Evolutionary conservation across 2,888 invertebrate genomes (phyloP), one percentile per base, ranked within the genome.

Genomic region (Galerucella pusilla): DNA sequence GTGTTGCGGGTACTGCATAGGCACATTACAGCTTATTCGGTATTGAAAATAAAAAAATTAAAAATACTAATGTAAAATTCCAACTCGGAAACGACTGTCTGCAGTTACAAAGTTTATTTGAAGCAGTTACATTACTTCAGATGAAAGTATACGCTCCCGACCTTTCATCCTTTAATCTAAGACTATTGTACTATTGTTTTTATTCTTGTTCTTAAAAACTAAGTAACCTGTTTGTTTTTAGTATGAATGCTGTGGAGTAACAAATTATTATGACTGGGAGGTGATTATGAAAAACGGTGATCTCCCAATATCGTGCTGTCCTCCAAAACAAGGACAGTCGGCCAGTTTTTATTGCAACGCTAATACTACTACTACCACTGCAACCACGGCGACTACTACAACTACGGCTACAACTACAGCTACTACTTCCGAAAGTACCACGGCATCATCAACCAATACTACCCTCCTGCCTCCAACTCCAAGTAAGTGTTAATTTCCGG

Each of bases 161-260:
- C 35, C 6, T 42, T 35, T 7, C 35, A 42, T 42, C 1, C 35
- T 9, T 42, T 42, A 42, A 42, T 42, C 4, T 14, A 49, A 49
- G 14, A 49, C 49, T 49, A 12, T 49, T 49, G 49, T 49, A 11
- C 46, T 52, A 7, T 42, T 42, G 35, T 42, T 42, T 42, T 42
- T 42, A 42, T 42, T 42, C 35, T 6, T 42, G 35, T 35, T 35
- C 35, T 35, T 35, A 35, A 35, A 35, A 35, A 52, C n/a, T n/a
- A 52, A 52, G 70, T 52, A 20, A 68, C 64, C n/a, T 57, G 16
- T 16, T 20, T 20, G 2, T 57, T 77, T 76, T 68, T 85, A 96
- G 94, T 88, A 96, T 75, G 84, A 90, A 81, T 95, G 94, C 88
- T 95, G 95, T 84, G 95, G 95, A 70, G 91, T 93, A 75, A 84